Percentiles rank a stretch among this genome's conserved stretches.
Evolutionary conservation across 2,888 invertebrate species (phyloP).

Genomic region (Blomia tropicalis): DNA sequence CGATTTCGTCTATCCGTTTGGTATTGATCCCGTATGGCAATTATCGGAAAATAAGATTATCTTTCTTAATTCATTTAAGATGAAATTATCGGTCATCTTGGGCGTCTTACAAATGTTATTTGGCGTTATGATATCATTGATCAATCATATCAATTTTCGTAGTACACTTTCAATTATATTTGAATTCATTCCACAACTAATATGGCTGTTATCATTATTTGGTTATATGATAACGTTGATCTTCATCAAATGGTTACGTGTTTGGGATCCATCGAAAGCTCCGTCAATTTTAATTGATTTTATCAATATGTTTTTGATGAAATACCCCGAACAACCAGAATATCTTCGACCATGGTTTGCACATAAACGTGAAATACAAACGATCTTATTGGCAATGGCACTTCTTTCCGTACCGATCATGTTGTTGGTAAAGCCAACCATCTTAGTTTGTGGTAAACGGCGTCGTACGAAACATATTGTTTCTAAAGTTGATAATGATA

Average conservation of each 20-base stretch:
- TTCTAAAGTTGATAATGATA: too few species aligned
- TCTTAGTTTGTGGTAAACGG: constrained; percentile 43
- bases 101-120: constrained; percentile 95
- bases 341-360: constrained; percentile 28
- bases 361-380: constrained; percentile 53
- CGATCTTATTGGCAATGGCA: constrained; percentile 59
- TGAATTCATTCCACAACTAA: constrained; percentile 86
- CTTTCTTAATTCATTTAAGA: constrained; percentile 83
- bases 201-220: constrained; percentile 77
- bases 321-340: constrained; percentile 35
- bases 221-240: constrained; percentile 85
- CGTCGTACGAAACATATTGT: not conserved
- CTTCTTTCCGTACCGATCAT: constrained; percentile 78
- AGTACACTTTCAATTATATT: constrained; percentile 62
- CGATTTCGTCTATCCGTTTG: constrained; percentile 60
- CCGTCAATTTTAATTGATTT: constrained; percentile 92
- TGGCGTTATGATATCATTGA: constrained; percentile 59
- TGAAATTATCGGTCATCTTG: constrained; percentile 93
- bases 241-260: constrained; percentile 80
- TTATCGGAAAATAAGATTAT: constrained; percentile 64
- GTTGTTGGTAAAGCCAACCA: constrained; percentile 78
- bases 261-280: constrained; percentile 47
- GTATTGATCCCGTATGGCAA: constrained; percentile 64
- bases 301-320: constrained; percentile 95
- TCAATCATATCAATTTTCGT: constrained; percentile 34